Evolutionary conservation across 2,888 invertebrate species (phyloP).

Genomic region (Heliconius charithonia): DNA sequence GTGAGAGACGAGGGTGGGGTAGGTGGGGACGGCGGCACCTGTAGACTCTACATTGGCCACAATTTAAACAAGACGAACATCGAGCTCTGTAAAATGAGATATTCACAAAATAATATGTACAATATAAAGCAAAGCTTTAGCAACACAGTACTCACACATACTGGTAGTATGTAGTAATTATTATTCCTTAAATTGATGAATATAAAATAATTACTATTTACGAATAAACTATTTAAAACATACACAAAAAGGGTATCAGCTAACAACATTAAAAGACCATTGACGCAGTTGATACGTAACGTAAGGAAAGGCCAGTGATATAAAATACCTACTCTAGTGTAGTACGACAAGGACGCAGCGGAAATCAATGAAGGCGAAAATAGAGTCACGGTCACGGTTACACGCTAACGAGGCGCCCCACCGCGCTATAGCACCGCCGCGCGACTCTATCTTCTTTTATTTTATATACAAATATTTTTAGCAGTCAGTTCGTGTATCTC

Average conservation of each 20-base stretch:
- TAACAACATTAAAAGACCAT: neutral
- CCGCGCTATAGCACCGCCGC: neutral
- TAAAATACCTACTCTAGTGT: constrained; percentile 19
- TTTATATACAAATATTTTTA: neutral
- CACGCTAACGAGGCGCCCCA: constrained; percentile 31
- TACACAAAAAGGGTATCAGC: neutral
- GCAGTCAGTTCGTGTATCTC: no score
- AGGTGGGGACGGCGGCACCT: neutral
- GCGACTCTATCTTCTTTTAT: neutral
- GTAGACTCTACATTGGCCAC: constrained; percentile 8
- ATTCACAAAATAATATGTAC: neutral
- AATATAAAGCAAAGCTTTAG: neutral
- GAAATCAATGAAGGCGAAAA: constrained; percentile 46
- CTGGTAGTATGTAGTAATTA: neutral
- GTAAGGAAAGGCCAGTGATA: neutral
- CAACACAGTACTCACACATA: neutral
- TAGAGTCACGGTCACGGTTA: constrained; percentile 45
- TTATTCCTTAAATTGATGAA: neutral
- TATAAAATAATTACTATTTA: neutral
- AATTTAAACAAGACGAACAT: neutral
- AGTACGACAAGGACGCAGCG: constrained; percentile 40
- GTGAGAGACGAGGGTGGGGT: neutral
- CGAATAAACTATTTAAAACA: neutral
- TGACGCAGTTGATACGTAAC: neutral
- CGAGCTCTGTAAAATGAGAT: neutral